Conservation (phyloP, 2,113 vertebrate species). For the Clupea harengus region DNA sequence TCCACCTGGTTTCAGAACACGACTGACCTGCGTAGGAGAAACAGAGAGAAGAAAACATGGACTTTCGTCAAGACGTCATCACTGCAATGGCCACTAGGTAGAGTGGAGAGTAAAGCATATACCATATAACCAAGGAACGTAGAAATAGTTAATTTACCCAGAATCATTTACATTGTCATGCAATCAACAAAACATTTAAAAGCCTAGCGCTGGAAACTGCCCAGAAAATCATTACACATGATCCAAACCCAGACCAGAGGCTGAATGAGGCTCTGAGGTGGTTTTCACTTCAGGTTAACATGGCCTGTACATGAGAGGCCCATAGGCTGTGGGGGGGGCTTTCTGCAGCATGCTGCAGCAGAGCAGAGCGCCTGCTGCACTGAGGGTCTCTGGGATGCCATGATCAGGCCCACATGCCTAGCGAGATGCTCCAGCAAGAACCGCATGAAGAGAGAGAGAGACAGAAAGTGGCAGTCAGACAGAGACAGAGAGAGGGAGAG, state of each 20-base stretch:
- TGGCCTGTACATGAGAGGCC: background rate
- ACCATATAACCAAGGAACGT: too few relatives aligned
- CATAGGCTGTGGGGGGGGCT: background rate
- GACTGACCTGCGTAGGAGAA: constrained; percentile 74
- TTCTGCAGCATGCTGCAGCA: background rate
- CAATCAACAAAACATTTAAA: too few relatives aligned
- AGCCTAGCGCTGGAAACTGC: too few relatives aligned
- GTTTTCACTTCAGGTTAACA: background rate
- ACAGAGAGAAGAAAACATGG: background rate
- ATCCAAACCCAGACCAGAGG: background rate
- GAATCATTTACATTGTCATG: too few relatives aligned
- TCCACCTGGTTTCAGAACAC: constrained; percentile 80
- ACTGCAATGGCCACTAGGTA: background rate
- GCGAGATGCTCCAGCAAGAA: background rate
- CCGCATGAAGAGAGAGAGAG: background rate
- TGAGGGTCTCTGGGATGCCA: background rate
- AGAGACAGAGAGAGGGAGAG: background rate
- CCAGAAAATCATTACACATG: background rate
- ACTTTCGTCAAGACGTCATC: background rate
- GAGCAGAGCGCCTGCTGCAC: background rate
- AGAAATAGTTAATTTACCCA: background rate
- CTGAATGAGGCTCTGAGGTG: background rate
- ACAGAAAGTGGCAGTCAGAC: background rate
- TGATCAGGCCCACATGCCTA: constrained; percentile 3
- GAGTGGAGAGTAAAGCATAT: background rate